Evolutionary conservation across 2,888 invertebrate genomes (phyloP).

Genomic region (Clostera curtula): DNA sequence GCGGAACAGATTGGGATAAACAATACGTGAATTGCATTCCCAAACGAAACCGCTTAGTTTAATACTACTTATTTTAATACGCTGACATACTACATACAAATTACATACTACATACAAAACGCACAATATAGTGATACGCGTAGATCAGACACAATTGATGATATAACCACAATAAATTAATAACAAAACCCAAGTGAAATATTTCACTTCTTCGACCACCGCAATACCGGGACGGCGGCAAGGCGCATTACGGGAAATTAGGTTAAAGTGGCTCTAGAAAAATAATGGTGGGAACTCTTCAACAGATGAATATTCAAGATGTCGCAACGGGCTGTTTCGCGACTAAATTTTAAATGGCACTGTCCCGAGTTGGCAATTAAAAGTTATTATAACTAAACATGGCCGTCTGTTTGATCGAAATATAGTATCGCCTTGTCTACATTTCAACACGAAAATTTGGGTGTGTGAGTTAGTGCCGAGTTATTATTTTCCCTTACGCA

Average conservation of each 20-base stretch:
- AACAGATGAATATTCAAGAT: slow-evolving; percentile 54
- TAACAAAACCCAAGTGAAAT: slow-evolving; percentile 31
- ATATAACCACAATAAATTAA: slow-evolving; percentile 26
- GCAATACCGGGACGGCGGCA: slow-evolving; percentile 34
- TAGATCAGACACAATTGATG: slow-evolving; percentile 9
- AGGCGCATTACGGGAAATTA: slow-evolving; percentile 58
- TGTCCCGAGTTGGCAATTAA: slow-evolving; percentile 45
- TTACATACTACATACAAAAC: too few relatives aligned
- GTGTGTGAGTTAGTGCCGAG: too few relatives aligned
- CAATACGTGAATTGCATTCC: too few relatives aligned
- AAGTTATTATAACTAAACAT: slow-evolving; percentile 53
- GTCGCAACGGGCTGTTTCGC: slow-evolving; percentile 10
- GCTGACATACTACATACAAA: too few relatives aligned
- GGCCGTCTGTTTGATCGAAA: slow-evolving; percentile 22
- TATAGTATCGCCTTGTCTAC: too few relatives aligned
- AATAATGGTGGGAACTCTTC: slow-evolving; percentile 47
- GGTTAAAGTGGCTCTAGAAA: slow-evolving; percentile 50
- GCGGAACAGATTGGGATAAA: too few relatives aligned
- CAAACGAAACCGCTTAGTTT: too few relatives aligned
- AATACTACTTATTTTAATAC: too few relatives aligned
- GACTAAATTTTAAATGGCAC: too few relatives aligned
- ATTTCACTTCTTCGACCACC: slow-evolving; percentile 38
- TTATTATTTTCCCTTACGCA: too few relatives aligned
- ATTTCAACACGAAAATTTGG: too few relatives aligned
- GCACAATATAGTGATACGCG: too few relatives aligned